These are phyloP conservation scores for Ennomos quercinarius DNA, from an alignment of 2,888 invertebrate genomes.

Conservation along the genomic window DNA sequence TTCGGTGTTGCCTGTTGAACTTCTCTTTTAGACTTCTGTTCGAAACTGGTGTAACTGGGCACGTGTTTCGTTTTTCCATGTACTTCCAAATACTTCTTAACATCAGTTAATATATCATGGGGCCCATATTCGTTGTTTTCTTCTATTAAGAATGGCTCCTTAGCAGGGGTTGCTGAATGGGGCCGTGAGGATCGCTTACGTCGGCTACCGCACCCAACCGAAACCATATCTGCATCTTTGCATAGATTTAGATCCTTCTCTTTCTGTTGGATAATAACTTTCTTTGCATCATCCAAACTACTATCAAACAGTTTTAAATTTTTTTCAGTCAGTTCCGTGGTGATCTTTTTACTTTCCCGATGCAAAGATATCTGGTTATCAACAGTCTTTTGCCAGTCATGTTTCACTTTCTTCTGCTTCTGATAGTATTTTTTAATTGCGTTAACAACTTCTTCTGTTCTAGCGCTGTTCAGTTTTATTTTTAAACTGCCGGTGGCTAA, in stretches of 20 bases:
- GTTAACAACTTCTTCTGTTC: slow-evolving; percentile 49
- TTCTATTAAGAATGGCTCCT: background rate
- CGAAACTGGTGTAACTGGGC: background rate
- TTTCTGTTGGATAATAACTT: slow-evolving; percentile 10
- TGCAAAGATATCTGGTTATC: slow-evolving; percentile 53
- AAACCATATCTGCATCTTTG: slow-evolving; percentile 14
- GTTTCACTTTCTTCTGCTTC: slow-evolving; percentile 35
- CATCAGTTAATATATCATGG: background rate
- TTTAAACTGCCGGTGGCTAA: slow-evolving; percentile 53
- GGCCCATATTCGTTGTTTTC: background rate
- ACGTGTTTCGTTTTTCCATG: slow-evolving; percentile 5
- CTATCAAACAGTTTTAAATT: slow-evolving; percentile 15
- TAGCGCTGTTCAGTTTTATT: slow-evolving; percentile 48
- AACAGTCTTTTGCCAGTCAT: slow-evolving; percentile 41
- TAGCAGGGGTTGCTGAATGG: background rate
- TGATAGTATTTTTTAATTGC: slow-evolving; percentile 49
- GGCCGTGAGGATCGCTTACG: background rate
- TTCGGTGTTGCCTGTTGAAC: slow-evolving; percentile 4
- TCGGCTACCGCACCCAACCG: slow-evolving; percentile 11
- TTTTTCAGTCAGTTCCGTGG: slow-evolving; percentile 13
- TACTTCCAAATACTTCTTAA: slow-evolving; percentile 9
- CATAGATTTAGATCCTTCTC: slow-evolving; percentile 18
- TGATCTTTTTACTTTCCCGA: slow-evolving; percentile 42
- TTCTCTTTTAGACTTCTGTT: background rate
- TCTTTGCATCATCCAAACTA: background rate